Percentiles rank a stretch among this genome's conserved stretches.
Conservation (phyloP, 2,113 vertebrate species). For the Camelus bactrianus region DNA sequence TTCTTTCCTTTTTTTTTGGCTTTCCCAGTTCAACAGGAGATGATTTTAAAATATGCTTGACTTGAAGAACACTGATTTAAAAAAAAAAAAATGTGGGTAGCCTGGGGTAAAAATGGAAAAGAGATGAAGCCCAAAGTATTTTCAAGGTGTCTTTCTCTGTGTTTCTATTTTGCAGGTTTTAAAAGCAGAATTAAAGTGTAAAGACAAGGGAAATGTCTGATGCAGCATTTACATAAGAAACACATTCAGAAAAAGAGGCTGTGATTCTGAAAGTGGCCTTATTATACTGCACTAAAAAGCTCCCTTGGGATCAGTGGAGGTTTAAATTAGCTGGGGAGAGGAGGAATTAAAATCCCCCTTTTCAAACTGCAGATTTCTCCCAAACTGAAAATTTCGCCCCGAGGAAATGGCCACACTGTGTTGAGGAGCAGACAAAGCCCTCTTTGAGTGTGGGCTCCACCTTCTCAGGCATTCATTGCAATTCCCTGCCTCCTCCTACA, state of each 20-base stretch:
- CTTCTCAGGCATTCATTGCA: background rate
- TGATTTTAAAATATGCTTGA: slow-evolving; percentile 63
- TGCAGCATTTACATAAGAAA: slow-evolving; percentile 75
- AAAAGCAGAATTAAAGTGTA: slow-evolving; percentile 66
- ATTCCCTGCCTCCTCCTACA: background rate
- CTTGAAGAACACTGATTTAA: slow-evolving; percentile 54
- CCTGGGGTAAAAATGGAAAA: slow-evolving; percentile 76
- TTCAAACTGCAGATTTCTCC: slow-evolving; percentile 39
- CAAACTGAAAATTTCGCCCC: background rate
- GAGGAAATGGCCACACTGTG: background rate
- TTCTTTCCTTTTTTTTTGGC: slow-evolving; percentile 24
- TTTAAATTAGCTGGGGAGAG: slow-evolving; percentile 60
- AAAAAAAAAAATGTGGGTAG: background rate
- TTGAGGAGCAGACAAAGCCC: background rate
- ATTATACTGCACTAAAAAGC: slow-evolving; percentile 65
- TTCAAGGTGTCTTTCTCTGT: slow-evolving; percentile 75
- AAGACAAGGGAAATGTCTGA: slow-evolving; percentile 60
- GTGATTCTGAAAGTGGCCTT: slow-evolving; percentile 60
- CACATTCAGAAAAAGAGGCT: slow-evolving; percentile 74
- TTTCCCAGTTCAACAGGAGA: slow-evolving; percentile 31
- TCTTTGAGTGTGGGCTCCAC: background rate
- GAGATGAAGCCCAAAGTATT: slow-evolving; percentile 61
- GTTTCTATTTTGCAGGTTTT: slow-evolving; percentile 74
- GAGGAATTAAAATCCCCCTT: slow-evolving; percentile 43
- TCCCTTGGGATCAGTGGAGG: slow-evolving; percentile 18